Percentiles rank a stretch among this genome's conserved stretches.
Evolutionary conservation across 1,140 invertebrate genomes (phyloP).

Genomic region (Scaptodrosophila lebanonensis): DNA sequence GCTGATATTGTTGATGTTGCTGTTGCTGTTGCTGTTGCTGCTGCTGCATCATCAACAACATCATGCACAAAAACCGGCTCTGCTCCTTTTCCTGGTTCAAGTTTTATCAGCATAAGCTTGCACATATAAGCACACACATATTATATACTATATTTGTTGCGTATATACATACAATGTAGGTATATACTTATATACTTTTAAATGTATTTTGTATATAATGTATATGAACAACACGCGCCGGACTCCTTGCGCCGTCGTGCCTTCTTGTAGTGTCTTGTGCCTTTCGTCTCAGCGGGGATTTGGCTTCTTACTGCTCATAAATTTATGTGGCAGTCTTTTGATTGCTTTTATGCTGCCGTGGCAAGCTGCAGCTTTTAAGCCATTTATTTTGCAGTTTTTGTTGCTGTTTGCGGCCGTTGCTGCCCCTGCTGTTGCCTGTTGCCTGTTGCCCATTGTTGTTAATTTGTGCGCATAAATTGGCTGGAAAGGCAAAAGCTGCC

Average conservation of each 20-base stretch:
- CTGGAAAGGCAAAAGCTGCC: too few species aligned
- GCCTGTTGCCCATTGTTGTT: constrained; percentile 18
- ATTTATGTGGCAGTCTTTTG: constrained; percentile 65
- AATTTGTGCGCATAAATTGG: constrained; percentile 65
- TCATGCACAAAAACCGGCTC: constrained; percentile 15
- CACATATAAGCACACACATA: too few species aligned
- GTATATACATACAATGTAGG: too few species aligned
- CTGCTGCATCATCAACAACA: constrained; percentile 1
- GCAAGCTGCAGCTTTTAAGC: not conserved
- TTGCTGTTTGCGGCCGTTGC: not conserved
- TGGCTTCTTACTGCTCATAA: constrained; percentile 60
- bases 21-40: not conserved
- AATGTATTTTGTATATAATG: too few species aligned
- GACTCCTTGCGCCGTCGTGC: too few species aligned
- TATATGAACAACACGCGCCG: constrained; percentile 42
- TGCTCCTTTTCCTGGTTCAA: constrained; percentile 52
- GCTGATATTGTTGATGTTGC: too few species aligned
- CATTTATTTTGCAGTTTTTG: too few species aligned
- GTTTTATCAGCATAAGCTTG: too few species aligned
- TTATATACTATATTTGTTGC: too few species aligned
- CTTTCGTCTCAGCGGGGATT: constrained; percentile 33
- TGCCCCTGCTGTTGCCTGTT: not conserved
- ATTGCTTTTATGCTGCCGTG: constrained; percentile 47
- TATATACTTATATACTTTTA: too few species aligned
- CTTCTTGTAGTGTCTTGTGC: too few species aligned